These are phyloP conservation scores for Trichoplusia ni DNA, from an alignment of 1,140 invertebrate species.

Conservation along the genomic window DNA sequence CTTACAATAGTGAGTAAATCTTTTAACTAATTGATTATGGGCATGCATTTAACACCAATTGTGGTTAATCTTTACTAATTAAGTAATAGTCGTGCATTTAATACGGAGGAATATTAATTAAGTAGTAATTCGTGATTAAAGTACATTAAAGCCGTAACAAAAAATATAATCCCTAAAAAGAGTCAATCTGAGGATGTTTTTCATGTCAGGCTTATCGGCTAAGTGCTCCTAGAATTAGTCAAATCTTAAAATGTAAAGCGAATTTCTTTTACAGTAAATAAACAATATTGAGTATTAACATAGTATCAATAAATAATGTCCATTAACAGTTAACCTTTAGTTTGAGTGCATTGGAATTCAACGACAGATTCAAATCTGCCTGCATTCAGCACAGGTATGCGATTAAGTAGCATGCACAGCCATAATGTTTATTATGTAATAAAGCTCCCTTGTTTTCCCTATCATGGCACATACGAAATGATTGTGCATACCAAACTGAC, in stretches of 20 bases:
- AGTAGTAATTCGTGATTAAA: too few species aligned
- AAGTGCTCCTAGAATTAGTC: too few species aligned
- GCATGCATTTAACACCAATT: not conserved
- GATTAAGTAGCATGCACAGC: not conserved
- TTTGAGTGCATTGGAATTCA: not conserved
- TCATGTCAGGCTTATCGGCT: too few species aligned
- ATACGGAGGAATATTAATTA: too few species aligned
- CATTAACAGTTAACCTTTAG: not conserved
- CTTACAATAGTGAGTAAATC: constrained; percentile 1
- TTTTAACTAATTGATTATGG: not conserved
- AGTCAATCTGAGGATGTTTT: too few species aligned
- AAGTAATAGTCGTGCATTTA: too few species aligned
- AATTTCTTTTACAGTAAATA: too few species aligned
- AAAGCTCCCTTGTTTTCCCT: constrained; percentile 24
- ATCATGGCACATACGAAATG: constrained; percentile 26
- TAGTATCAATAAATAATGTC: not conserved
- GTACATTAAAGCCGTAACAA: too few species aligned
- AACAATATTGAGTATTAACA: too few species aligned
- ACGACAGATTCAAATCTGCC: constrained; percentile 5
- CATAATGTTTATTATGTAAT: constrained; percentile 17
- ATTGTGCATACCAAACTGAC: constrained; percentile 68
- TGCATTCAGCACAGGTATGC: constrained; percentile 9
- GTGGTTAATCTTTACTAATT: too few species aligned
- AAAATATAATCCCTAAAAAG: too few species aligned
- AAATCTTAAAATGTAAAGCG: too few species aligned